phyloP scores from a whole-genome alignment of 2,888 invertebrate species.

The Troides oblongomaculatus region DNA sequence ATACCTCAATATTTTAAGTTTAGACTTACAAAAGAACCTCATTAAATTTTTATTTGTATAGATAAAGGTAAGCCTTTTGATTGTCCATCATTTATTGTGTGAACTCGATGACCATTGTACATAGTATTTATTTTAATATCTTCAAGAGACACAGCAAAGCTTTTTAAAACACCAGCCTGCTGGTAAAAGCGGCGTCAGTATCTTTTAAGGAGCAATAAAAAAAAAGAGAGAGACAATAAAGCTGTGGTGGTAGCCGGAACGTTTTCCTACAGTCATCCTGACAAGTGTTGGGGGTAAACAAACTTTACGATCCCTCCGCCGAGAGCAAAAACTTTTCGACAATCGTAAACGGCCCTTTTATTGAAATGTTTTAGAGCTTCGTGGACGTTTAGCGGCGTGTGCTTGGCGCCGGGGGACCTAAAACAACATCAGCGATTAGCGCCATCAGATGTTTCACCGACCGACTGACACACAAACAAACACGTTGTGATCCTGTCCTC shows the following conservation, averaged over 20 bases:
- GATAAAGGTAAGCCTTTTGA: too few species aligned
- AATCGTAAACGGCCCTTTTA: conserved; percentile 54
- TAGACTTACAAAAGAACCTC: too few species aligned
- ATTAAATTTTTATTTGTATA: too few species aligned
- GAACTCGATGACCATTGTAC: too few species aligned
- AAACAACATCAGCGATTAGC: conserved; percentile 54
- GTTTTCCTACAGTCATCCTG: conserved; percentile 60
- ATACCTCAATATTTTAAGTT: too few species aligned
- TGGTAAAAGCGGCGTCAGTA: neutral
- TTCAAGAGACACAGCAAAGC: too few species aligned
- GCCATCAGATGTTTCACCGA: conserved; percentile 37
- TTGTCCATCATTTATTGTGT: too few species aligned
- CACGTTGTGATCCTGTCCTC: neutral
- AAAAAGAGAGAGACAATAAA: conserved; percentile 43
- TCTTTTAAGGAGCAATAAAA: conserved; percentile 10
- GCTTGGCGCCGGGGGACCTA: conserved; percentile 70
- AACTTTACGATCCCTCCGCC: conserved; percentile 52
- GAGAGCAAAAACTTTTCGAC: conserved; percentile 39
- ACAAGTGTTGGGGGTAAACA: conserved; percentile 69
- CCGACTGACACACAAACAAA: conserved; percentile 12
- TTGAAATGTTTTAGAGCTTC: conserved; percentile 47
- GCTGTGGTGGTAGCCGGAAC: conserved; percentile 48
- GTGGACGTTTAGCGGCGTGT: conserved; percentile 58
- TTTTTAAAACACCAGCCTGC: too few species aligned
- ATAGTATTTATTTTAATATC: too few species aligned